These are phyloP conservation scores for Apaloderma vittatum DNA, from an alignment of 2,113 vertebrate species.

Conservation along the genomic window DNA sequence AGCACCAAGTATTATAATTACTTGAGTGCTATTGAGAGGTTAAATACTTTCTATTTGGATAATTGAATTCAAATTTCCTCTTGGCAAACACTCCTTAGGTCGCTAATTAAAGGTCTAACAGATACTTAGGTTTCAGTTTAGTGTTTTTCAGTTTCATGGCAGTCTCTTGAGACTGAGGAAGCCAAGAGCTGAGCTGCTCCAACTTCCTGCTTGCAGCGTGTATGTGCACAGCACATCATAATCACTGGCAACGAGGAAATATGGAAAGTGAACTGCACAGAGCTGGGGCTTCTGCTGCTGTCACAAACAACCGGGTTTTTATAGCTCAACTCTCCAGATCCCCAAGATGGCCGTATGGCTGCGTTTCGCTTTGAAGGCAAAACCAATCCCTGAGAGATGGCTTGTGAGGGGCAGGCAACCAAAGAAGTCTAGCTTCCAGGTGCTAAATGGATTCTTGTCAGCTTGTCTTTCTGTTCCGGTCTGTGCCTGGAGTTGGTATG, in stretches of 20 bases:
- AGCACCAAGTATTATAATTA: slow-evolving; percentile 40
- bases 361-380: neutral
- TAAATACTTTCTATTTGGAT: slow-evolving; percentile 65
- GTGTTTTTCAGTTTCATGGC: slow-evolving; percentile 46
- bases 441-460: neutral
- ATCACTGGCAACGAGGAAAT: neutral
- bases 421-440: neutral
- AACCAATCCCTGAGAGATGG: neutral
- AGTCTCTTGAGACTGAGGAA: slow-evolving; percentile 13
- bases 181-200: slow-evolving; percentile 34
- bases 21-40: slow-evolving; percentile 47
- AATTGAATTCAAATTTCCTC: slow-evolving; percentile 69
- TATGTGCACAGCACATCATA: neutral
- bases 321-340: neutral
- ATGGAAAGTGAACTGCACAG: neutral
- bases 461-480: neutral
- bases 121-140: slow-evolving; percentile 50
- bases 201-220: neutral
- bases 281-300: neutral
- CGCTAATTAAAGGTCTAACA: slow-evolving; percentile 70
- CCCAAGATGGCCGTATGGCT: neutral
- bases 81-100: slow-evolving; percentile 60
- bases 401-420: neutral
- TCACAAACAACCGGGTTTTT: neutral
- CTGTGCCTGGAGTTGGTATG: neutral